Base-by-base conservation (phyloP, 2,113 vertebrate species). In the Loxodonta africana region DNA sequence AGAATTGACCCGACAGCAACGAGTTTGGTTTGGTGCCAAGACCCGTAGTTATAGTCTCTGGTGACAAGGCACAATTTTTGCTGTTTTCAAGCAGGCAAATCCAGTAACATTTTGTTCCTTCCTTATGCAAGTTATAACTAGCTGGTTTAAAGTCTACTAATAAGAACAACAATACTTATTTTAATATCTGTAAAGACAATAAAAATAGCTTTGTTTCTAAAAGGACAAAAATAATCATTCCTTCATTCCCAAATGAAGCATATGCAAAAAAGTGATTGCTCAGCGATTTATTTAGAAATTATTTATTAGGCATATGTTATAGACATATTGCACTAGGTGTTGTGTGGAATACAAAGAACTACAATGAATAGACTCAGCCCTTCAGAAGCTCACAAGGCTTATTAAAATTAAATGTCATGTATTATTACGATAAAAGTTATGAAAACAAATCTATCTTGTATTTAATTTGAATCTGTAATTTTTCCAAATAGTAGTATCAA, bases 181-280 rank as follows among this genome's bases (percentile, higher is more conserved):
- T 91, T 83, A 74, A 77, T 95, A 82, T 78, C 82, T 85, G 48
- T 77, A 51, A 95, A 92, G 74, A 92, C 30, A 71, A 46, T 33
- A 85, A 91, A 91, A 94, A 30, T 84, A 81, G 48, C 57, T 41
- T 86, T 89, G 30, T 37, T 88, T 53, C 44, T 44, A 48, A 57
- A 73, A 60, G 25, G 33, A 81, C 57, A 76, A 77, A 95, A 65
- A 46, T 46, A 67, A 77, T 44, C 6, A 67, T 63, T 95, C 14
- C 14, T 37, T 74, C 7, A 46, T 92, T 88, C 11, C 44, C 12
- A 23, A 63, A 62, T 37, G 44, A 82, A 81, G 33, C 6, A 51
- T 60, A 85, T 82, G 25, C 8, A 41, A 85, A 94, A 51, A 23
- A 73, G 6, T 37, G 23, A 85, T 53, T 83, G 23, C 0, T 78